Conservation (phyloP, 2,797 vertebrate genomes). For the Pangasius krempfi region DNA sequence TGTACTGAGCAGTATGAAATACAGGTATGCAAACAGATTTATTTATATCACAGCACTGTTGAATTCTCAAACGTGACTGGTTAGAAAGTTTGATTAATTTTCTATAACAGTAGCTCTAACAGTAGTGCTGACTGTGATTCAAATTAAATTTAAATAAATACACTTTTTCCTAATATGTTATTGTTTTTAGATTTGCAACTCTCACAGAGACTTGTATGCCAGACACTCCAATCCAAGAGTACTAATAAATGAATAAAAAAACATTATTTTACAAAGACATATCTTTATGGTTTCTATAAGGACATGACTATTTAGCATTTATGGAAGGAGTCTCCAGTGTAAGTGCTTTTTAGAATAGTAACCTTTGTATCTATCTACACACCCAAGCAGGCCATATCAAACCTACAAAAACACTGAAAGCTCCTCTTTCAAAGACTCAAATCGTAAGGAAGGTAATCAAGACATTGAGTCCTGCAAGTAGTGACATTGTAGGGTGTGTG, state of each 20-base stretch:
- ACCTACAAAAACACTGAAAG: not conserved
- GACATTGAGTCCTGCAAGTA: not conserved
- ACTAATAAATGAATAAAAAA: not conserved
- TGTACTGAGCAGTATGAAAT: not conserved
- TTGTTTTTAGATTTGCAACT: not conserved
- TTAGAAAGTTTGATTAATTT: not conserved
- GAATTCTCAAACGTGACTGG: not conserved
- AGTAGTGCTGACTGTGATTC: not conserved
- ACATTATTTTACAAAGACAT: not conserved
- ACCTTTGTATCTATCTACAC: not conserved
- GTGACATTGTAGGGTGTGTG: not conserved
- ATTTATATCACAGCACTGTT: not conserved
- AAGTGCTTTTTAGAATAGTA: not conserved
- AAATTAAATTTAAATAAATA: not conserved
- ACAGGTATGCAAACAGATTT: not conserved
- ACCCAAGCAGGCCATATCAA: not conserved
- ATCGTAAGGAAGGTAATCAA: not conserved
- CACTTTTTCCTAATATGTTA: not conserved
- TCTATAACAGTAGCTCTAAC: not conserved
- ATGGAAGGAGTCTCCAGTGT: not conserved
- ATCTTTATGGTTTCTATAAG: not conserved
- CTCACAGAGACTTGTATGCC: not conserved
- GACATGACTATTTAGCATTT: not conserved
- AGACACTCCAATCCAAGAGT: not conserved
- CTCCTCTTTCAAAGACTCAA: not conserved